Conservation (phyloP, 2,888 invertebrate species). For the Melanchra persicariae region DNA sequence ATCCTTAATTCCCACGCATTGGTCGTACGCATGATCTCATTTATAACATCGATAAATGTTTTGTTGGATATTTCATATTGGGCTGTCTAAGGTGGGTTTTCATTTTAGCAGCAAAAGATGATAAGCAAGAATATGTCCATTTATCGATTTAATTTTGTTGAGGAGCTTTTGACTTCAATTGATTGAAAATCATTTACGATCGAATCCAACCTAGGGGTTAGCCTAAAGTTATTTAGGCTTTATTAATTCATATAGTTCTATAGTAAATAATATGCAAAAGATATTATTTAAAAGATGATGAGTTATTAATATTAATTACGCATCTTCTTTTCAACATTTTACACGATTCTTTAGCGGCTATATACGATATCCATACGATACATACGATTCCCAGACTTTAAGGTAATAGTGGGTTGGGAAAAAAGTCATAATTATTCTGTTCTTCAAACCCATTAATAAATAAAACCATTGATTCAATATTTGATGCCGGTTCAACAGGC, state of each 20-base stretch:
- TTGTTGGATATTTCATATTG: slow-evolving; percentile 16
- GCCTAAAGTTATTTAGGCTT: no score
- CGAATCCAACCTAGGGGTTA: not conserved
- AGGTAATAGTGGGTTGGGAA: not conserved
- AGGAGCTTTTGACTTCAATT: not conserved
- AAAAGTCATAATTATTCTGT: not conserved
- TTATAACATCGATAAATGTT: slow-evolving; percentile 12
- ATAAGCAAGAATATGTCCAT: not conserved
- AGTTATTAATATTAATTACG: no score
- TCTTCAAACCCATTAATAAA: not conserved
- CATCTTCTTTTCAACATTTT: no score
- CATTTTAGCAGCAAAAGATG: not conserved
- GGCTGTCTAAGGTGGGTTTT: not conserved
- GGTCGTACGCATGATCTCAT: slow-evolving; percentile 9
- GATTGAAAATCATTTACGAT: slow-evolving; percentile 1
- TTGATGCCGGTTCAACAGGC: not conserved
- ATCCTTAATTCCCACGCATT: slow-evolving; percentile 51
- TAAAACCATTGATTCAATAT: slow-evolving; percentile 4
- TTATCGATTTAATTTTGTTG: not conserved
- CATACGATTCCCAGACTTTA: not conserved
- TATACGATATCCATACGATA: no score
- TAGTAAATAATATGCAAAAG: no score
- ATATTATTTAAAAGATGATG: no score
- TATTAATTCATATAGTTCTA: no score
- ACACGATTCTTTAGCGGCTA: not conserved